These are phyloP conservation scores for Rhea americana DNA, from an alignment of 2,113 vertebrate genomes.

Conservation along the genomic window DNA sequence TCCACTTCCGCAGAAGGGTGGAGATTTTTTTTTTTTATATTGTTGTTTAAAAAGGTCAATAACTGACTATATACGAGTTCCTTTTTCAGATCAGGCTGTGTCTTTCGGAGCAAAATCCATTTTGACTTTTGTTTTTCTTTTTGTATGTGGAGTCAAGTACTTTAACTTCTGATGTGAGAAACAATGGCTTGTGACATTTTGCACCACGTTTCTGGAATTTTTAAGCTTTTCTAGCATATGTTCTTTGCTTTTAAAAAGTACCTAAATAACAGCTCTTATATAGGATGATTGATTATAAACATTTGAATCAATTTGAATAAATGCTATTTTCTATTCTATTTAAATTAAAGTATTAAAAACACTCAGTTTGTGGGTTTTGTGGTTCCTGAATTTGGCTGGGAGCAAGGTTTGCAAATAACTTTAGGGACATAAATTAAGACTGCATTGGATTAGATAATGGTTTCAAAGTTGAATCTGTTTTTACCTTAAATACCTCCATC, in stretches of 20 bases:
- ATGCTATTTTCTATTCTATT: background rate
- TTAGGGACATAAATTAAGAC: conserved; percentile 1
- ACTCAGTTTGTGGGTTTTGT: background rate
- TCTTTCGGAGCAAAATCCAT: background rate
- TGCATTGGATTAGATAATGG: background rate
- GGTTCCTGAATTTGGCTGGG: background rate
- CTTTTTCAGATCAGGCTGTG: background rate
- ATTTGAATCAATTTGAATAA: background rate
- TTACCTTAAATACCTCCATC: background rate
- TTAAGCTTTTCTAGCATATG: background rate
- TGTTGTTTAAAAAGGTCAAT: background rate
- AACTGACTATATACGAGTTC: background rate
- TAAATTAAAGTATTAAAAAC: background rate
- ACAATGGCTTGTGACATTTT: background rate
- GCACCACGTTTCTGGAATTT: background rate
- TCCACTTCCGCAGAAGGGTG: background rate
- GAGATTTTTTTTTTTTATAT: background rate
- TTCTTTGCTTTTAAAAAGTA: background rate
- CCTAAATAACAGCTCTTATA: background rate
- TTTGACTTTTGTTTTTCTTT: background rate
- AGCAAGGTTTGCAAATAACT: background rate
- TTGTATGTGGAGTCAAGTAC: background rate
- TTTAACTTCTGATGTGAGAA: background rate
- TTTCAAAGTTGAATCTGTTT: background rate
- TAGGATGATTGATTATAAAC: background rate